phyloP scores from a whole-genome alignment of 2,113 vertebrate species.

The Pleuronectes platessa region DNA sequence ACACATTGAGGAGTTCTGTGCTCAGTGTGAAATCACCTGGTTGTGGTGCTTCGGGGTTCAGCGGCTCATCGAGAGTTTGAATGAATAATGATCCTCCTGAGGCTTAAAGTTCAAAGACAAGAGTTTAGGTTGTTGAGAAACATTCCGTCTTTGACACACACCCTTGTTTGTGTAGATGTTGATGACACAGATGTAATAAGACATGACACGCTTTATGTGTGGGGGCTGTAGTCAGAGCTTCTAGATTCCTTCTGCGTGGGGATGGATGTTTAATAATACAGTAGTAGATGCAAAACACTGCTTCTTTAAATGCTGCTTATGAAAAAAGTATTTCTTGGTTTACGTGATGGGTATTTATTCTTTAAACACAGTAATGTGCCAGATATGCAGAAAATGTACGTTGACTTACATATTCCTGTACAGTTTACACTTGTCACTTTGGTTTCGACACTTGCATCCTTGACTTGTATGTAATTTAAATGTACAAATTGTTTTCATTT shows the following conservation, averaged over 20 bases:
- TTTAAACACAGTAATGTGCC: no score
- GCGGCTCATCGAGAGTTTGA: not conserved
- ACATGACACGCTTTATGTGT: not conserved
- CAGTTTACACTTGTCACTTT: no score
- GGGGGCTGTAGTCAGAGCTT: not conserved
- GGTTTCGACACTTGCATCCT: no score
- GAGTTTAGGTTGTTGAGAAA: not conserved
- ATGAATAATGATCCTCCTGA: not conserved
- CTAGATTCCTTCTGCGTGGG: not conserved
- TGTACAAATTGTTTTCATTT: no score
- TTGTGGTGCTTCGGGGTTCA: not conserved
- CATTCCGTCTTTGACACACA: not conserved
- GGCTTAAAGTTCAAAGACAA: not conserved
- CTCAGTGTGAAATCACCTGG: not conserved
- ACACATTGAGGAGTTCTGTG: not conserved
- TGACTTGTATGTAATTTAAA: no score
- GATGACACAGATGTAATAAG: constrained; percentile 3
- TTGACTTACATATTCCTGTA: no score
- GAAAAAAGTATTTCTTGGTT: no score
- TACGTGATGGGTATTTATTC: no score
- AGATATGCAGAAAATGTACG: no score
- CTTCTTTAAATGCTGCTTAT: no score
- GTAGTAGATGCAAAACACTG: no score
- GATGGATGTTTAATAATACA: not conserved
- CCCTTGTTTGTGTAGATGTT: not conserved